These are phyloP conservation scores for Ambastaia sidthimunki DNA, from an alignment of 2,797 vertebrate species.

Conservation along the genomic window DNA sequence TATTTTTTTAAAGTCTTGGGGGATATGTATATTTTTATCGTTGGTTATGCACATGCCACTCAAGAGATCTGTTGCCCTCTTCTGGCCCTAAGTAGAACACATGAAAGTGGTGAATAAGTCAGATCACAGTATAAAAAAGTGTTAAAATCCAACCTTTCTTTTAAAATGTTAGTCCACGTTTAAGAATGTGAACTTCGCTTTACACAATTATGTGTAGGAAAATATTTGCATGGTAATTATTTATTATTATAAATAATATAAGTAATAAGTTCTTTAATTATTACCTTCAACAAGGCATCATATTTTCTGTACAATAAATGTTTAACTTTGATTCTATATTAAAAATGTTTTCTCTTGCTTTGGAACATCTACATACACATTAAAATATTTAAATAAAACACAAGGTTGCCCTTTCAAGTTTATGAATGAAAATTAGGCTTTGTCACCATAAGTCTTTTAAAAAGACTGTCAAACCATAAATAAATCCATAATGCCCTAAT, in stretches of 20 bases:
- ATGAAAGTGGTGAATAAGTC: conserved; percentile 6
- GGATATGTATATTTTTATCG: background rate
- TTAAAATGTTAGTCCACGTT: too few relatives aligned
- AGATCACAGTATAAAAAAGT: background rate
- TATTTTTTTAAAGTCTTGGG: background rate
- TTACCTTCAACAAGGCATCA: background rate
- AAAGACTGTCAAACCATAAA: background rate
- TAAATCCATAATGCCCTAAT: background rate
- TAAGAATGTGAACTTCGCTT: background rate
- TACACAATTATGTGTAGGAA: background rate
- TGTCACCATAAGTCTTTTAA: background rate
- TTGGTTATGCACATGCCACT: conserved; percentile 9
- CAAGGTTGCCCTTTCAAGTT: background rate
- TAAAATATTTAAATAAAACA: background rate
- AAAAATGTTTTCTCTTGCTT: background rate
- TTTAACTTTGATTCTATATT: too few relatives aligned
- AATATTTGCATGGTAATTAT: background rate
- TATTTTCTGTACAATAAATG: background rate
- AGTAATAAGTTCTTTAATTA: too few relatives aligned
- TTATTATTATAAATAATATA: too few relatives aligned
- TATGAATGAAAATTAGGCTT: background rate
- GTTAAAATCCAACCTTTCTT: background rate
- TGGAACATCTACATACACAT: background rate
- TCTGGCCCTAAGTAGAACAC: conserved; percentile 59
- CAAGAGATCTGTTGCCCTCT: conserved; percentile 63